Evolutionary conservation across 2,888 invertebrate genomes (phyloP).

Genomic region (Caenorhabditis doughertyi): DNA sequence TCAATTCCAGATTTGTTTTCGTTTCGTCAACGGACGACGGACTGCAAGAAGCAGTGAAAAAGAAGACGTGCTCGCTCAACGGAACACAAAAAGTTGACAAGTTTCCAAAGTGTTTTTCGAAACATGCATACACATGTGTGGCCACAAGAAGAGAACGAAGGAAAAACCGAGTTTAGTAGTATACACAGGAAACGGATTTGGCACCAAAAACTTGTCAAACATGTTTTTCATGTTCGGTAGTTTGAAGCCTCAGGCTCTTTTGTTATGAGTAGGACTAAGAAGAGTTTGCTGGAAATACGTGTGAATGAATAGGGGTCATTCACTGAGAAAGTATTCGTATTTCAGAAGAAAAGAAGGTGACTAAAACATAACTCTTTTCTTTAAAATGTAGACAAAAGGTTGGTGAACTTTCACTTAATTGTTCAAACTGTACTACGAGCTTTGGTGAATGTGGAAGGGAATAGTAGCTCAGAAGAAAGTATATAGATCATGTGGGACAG

Average conservation of each 20-base stretch:
- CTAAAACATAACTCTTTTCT: constrained; percentile 19
- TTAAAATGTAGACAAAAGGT: constrained; percentile 21
- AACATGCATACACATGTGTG: constrained; percentile 54
- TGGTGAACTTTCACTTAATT: constrained; percentile 22
- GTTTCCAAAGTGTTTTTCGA: constrained; percentile 65
- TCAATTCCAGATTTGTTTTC: constrained; percentile 62
- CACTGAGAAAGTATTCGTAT: constrained; percentile 5
- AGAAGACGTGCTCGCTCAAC: constrained; percentile 49
- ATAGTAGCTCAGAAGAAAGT: too few relatives aligned
- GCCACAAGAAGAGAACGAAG: constrained; percentile 9
- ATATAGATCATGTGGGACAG: too few relatives aligned
- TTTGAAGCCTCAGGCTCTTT: constrained; percentile 55
- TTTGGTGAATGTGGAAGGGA: not conserved
- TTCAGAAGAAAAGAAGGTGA: constrained; percentile 5
- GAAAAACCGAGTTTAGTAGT: constrained; percentile 55
- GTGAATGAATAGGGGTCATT: constrained; percentile 51
- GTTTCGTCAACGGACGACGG: not conserved
- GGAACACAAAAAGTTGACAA: constrained; percentile 64
- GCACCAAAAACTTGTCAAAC: constrained; percentile 64
- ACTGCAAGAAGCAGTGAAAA: constrained; percentile 22
- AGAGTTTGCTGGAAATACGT: constrained; percentile 41
- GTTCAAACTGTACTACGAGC: not conserved
- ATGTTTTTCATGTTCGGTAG: constrained; percentile 62
- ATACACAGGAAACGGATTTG: constrained; percentile 63
- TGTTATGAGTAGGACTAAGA: constrained; percentile 38